Conservation (phyloP, 2,888 invertebrate species). For the Venustoraphidia nigricollis region DNA sequence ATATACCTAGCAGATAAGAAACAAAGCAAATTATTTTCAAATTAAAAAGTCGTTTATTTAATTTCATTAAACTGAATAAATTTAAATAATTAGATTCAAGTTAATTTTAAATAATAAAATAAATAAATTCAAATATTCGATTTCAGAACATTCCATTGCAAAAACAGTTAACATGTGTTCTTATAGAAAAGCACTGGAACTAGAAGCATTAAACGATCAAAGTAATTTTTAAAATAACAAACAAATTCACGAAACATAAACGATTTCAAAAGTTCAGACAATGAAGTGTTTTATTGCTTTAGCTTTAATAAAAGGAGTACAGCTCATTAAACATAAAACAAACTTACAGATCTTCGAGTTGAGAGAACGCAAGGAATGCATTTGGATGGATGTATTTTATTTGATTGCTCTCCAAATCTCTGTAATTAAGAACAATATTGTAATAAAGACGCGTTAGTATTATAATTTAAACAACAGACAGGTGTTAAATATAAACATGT, state of each 20-base stretch:
- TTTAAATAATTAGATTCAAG: too few relatives aligned
- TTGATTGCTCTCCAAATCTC: conserved; percentile 75
- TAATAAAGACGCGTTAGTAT: conserved; percentile 2
- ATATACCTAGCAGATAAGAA: too few relatives aligned
- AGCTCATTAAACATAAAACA: background rate
- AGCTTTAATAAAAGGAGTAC: background rate
- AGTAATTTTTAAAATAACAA: background rate
- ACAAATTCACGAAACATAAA: conserved; percentile 1
- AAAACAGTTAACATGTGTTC: too few relatives aligned
- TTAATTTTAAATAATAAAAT: too few relatives aligned
- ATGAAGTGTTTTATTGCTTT: too few relatives aligned
- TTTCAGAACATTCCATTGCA: too few relatives aligned
- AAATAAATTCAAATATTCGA: too few relatives aligned
- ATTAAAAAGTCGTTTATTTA: too few relatives aligned
- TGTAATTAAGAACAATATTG: conserved; percentile 29
- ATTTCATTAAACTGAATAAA: too few relatives aligned
- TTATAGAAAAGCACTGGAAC: background rate
- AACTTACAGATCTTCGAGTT: conserved; percentile 78
- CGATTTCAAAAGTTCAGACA: background rate
- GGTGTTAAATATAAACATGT: background rate
- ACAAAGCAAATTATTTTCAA: too few relatives aligned
- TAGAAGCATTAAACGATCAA: background rate
- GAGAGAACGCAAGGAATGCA: conserved; percentile 62
- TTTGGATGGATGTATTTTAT: conserved; percentile 74
- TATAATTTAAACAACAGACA: conserved; percentile 5